Base-by-base conservation (phyloP, 1,140 invertebrate genomes). In the Drosophila malerkotliana region DNA sequence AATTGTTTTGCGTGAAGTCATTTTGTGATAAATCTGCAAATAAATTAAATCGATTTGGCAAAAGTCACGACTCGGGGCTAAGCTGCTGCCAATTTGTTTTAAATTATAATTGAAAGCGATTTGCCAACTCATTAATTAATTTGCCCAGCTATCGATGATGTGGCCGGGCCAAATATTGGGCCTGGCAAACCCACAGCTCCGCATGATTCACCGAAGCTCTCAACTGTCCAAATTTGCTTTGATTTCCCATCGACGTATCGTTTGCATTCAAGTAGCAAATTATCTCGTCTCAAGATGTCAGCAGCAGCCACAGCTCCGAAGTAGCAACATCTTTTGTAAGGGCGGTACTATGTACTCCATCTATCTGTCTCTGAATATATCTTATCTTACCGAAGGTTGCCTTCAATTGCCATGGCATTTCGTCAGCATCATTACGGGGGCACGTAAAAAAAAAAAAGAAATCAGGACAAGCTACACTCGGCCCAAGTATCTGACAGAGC, bases 251-350 rank as follows among this genome's bases (percentile, higher is more conserved):
- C 61, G 68, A 9, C 54, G 44, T 59, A 63, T 67, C 77, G 72
- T 84, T 49, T 41, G 63, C 52, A 63, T 64, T 88, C 67, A 82
- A 87, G 83, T 83, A 83, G 83, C 83, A 87, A 87, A 87, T 88
- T 88, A 87, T 88, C 72, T 83, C 81, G 83, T 87, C 83, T 87
- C 83, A 77, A 87, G 83, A 79, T 87, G 83, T 88, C 83, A 88
- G 79, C 51, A 57, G 49, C 74, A 72, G 52, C 41, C 55, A 37
- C 62, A 44, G 37, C 41, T 32, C 21, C 30, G 28, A 3, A 47
- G 44, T 47, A 57, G 34, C 57, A 69, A 54, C 77, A 54, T 83
- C 73, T 79, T 79, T 74, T 72, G 73, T 76, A 66, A 67, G 79
- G 55, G 58, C 66, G 41, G 26, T 71, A 78, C 63, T 72, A 79